Evolutionary conservation across 2,113 vertebrate genomes (phyloP), one percentile per base, ranked within the genome.

Genomic region (Cebus imitator): DNA sequence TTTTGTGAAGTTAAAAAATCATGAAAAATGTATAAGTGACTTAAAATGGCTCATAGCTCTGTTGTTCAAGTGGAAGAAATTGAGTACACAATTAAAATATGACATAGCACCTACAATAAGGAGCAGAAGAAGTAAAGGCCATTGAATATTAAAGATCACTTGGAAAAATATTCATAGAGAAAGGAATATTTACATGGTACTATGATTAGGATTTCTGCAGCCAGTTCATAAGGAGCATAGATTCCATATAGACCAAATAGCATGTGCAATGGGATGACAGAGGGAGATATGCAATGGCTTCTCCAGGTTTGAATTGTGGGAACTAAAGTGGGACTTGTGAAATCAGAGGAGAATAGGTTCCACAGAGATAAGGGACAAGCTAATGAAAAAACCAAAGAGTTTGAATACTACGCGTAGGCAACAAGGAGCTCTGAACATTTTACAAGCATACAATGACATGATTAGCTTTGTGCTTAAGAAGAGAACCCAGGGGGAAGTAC

Each of bases 221-320:
- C 8, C 1, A 21, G 32, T 84, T 40, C 9, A 37, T 35, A 9
- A 48, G 21, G 17, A 79, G 0, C 1, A 25, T 2, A 75, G 23
- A 87, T 25, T 87, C 2, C 16, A 37, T 16, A n/a, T 21, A 37
- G 10, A 75, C 6, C 20, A 55, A 37, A 37, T 1, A 57, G 12
- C 6, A 9, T 27, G 11, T 25, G 3, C 20, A 50, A n/a, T 12
- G 9, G 3, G 0, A 13, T 6, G 0, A 35, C 50, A 40, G 0
- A 2, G 40, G 2, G 13, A 80, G 1, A 3, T 12, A 55, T 48
- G 32, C 23, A n/a, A 35, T 78, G 25, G 78, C n/a, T 25, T 35
- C 0, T 16, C 11, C 17, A 57, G 21, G 37, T 94, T n/a, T 23
- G 20, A 92, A 57, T n/a, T 73, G 5, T 3, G 25, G 78, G 16